Percentiles rank a stretch among this genome's conserved stretches.
Conservation (phyloP, 2,113 vertebrate species). For the Anolis sagrei region DNA sequence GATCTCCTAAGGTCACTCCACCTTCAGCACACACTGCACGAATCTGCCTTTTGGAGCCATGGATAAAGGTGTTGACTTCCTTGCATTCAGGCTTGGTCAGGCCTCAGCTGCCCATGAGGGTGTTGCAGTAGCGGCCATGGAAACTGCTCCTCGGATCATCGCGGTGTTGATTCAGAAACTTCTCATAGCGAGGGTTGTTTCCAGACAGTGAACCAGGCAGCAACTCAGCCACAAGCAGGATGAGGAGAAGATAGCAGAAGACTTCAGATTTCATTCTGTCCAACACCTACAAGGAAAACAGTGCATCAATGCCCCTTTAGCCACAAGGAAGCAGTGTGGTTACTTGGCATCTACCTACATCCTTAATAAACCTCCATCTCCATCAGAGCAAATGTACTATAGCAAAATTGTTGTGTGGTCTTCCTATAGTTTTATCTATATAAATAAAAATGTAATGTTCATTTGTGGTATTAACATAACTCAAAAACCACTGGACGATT, state of each 20-base stretch:
- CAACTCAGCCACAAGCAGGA: not conserved
- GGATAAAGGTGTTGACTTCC: conserved; percentile 17
- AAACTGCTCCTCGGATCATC: conserved; percentile 4
- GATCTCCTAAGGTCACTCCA: not conserved
- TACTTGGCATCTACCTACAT: no score
- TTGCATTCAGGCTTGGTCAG: conserved; percentile 14
- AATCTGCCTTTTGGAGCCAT: conserved; percentile 3
- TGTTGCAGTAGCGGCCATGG: not conserved
- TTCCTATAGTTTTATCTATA: no score
- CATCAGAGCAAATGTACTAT: no score
- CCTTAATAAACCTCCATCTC: not conserved
- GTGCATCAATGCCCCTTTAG: not conserved
- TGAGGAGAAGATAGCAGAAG: not conserved
- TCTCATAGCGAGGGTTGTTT: not conserved
- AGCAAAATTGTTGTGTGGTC: no score
- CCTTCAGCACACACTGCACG: not conserved
- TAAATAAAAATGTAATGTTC: no score
- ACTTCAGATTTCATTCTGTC: not conserved
- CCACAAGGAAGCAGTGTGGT: not conserved
- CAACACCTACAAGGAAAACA: not conserved
- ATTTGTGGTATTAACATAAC: no score
- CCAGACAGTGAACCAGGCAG: not conserved
- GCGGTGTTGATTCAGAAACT: conserved; percentile 15
- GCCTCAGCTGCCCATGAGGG: conserved; percentile 2
- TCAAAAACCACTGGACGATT: no score